Conservation (phyloP, 2,797 vertebrate species). For the Eutrigla gurnardus region DNA sequence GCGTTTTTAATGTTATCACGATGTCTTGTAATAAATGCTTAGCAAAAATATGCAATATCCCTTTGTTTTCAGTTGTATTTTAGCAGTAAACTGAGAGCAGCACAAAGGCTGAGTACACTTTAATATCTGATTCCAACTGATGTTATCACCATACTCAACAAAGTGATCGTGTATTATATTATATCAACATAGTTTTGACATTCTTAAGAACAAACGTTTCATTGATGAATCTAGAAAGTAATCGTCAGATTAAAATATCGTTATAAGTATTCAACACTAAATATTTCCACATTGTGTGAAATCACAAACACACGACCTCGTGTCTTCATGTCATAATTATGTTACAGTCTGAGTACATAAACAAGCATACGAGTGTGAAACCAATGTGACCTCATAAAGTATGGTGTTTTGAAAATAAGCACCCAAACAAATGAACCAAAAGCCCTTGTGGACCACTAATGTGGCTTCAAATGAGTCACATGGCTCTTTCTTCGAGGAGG, state of each 20-base stretch:
- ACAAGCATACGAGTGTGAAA: conserved; percentile 6
- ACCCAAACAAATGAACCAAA: conserved; percentile 12
- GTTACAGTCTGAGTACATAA: not conserved
- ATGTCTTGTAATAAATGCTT: too few relatives aligned
- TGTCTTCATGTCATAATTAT: not conserved
- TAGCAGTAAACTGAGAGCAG: not conserved
- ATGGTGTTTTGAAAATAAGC: conserved; percentile 1
- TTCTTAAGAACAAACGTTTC: not conserved
- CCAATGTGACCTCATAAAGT: not conserved
- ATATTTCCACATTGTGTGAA: not conserved
- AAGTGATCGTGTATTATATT: too few relatives aligned
- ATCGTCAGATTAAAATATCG: not conserved
- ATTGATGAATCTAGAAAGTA: not conserved
- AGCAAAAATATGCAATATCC: too few relatives aligned
- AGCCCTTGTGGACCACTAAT: not conserved
- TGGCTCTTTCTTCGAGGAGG: conserved; percentile 22
- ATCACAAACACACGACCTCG: not conserved
- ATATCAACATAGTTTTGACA: not conserved
- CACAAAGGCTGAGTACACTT: not conserved
- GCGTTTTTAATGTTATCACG: too few relatives aligned
- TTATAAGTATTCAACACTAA: not conserved
- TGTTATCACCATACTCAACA: too few relatives aligned
- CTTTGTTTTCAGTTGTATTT: not conserved
- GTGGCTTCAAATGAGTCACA: conserved; percentile 26
- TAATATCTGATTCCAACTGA: not conserved